These are phyloP conservation scores for Pollimyrus isidori DNA, from an alignment of 2,113 vertebrate genomes.

Conservation along the genomic window DNA sequence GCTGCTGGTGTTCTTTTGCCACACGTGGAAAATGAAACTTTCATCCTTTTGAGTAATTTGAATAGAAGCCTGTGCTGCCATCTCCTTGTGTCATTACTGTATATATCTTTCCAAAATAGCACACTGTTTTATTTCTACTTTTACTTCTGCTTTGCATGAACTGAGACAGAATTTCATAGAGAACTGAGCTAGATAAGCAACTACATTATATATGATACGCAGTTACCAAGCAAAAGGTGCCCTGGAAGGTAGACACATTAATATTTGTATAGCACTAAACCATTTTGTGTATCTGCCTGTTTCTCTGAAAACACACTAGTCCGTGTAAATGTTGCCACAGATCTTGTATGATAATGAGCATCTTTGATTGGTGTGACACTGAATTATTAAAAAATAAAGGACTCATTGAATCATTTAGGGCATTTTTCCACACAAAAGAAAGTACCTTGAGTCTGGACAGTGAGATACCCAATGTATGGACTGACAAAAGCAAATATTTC, in stretches of 20 bases:
- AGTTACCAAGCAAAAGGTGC: slow-evolving; percentile 43
- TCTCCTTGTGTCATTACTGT: not conserved
- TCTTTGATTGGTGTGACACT: slow-evolving; percentile 44
- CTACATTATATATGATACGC: slow-evolving; percentile 20
- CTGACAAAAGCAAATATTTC: slow-evolving; percentile 52
- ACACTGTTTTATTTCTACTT: not conserved
- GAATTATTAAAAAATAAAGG: slow-evolving; percentile 37
- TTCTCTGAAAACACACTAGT: slow-evolving; percentile 33
- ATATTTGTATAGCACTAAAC: slow-evolving; percentile 43
- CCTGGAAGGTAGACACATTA: slow-evolving; percentile 35
- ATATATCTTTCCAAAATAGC: not conserved
- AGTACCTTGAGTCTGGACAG: slow-evolving; percentile 23
- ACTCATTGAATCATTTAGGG: slow-evolving; percentile 42
- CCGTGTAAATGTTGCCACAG: slow-evolving; percentile 48
- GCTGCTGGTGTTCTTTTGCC: slow-evolving; percentile 29
- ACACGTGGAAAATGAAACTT: slow-evolving; percentile 49
- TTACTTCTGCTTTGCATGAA: not conserved
- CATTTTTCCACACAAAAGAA: slow-evolving; percentile 45
- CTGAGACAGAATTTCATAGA: not conserved
- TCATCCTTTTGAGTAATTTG: slow-evolving; percentile 33
- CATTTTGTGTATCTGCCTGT: slow-evolving; percentile 23
- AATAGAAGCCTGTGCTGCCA: slow-evolving; percentile 48
- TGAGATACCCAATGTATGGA: slow-evolving; percentile 42
- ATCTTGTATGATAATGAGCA: slow-evolving; percentile 36
- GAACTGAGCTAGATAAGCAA: slow-evolving; percentile 18